A percentile compares a stretch with the other conserved stretches of the same genome.
These are phyloP conservation scores for Hydrolagus colliei DNA, from an alignment of 2,797 vertebrate genomes.

Conservation along the genomic window DNA sequence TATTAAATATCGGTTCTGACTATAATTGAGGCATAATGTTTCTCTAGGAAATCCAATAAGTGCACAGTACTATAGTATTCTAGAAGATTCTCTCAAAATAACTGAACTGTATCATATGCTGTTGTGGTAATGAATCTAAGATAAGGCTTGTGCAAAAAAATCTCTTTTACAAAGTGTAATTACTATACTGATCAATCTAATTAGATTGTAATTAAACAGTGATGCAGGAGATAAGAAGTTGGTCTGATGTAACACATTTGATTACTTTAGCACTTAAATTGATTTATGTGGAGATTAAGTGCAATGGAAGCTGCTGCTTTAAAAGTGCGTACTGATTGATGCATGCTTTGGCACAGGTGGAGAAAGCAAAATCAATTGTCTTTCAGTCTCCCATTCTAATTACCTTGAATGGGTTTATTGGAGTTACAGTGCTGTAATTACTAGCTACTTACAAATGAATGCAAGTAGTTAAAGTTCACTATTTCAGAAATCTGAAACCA, in stretches of 20 bases:
- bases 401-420: not conserved
- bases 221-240: slow-evolving; percentile 18
- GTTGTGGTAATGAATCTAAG: not conserved
- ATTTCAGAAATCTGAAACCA: not conserved
- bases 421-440: not conserved
- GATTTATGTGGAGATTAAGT: not conserved
- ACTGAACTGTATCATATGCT: not conserved
- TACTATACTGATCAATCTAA: slow-evolving; percentile 51
- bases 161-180: slow-evolving; percentile 48
- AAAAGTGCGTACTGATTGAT: not conserved
- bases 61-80: too few relatives aligned
- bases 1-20: too few relatives aligned
- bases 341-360: not conserved
- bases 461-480: not conserved
- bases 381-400: not conserved
- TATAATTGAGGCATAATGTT: too few relatives aligned
- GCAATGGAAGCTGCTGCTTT: not conserved
- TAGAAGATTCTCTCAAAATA: not conserved
- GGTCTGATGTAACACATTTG: not conserved
- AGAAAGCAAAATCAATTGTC: not conserved
- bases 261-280: not conserved
- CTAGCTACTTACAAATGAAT: not conserved
- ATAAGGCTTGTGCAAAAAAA: not conserved
- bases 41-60: too few relatives aligned
- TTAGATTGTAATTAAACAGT: slow-evolving; percentile 54